Conservation (phyloP, 2,113 vertebrate genomes). For the Theristicus caerulescens region DNA sequence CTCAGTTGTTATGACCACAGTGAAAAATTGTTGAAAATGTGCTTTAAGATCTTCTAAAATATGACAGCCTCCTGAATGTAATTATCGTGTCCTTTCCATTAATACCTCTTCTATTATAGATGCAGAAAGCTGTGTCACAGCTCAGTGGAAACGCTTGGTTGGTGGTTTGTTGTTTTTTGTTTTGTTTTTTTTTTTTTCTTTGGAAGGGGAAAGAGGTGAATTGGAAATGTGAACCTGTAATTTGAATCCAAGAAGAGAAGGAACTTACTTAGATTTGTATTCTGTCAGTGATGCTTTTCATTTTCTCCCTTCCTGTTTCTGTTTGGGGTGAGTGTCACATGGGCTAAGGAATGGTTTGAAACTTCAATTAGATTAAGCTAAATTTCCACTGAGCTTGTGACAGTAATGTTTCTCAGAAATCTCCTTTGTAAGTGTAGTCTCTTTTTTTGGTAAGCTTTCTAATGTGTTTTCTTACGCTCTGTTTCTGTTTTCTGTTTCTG, state of each 20-base stretch:
- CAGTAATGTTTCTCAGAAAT: background rate
- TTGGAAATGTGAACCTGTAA: background rate
- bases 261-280: background rate
- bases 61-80: background rate
- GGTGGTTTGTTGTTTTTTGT: too few relatives aligned
- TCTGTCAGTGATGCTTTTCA: background rate
- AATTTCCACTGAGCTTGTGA: background rate
- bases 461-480: background rate
- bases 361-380: background rate
- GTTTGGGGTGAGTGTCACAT: background rate
- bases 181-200: background rate
- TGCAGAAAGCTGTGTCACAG: background rate
- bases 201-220: background rate
- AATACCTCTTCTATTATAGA: background rate
- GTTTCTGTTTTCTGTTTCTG: background rate
- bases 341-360: background rate
- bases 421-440: background rate
- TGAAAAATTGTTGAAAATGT: conserved; percentile 4
- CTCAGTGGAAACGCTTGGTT: background rate
- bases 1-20: background rate
- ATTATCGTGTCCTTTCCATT: background rate
- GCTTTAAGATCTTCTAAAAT: background rate
- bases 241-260: background rate
- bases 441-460: background rate
- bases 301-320: background rate